Conservation (phyloP, 2,888 invertebrate species). For the Boloria euphrosyne region DNA sequence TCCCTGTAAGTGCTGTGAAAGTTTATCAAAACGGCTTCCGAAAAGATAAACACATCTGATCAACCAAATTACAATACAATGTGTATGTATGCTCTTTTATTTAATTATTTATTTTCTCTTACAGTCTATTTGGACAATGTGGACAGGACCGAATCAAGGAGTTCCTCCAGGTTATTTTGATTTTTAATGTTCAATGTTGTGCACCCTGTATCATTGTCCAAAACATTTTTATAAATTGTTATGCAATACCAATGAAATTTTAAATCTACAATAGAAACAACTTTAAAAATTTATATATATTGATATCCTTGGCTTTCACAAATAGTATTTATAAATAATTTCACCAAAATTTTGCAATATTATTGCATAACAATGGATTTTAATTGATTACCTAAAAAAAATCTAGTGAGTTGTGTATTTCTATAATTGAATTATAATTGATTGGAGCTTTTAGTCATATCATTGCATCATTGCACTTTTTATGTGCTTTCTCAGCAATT, state of each 20-base stretch:
- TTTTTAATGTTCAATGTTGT: slow-evolving; percentile 28
- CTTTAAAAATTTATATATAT: neutral
- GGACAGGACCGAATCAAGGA: slow-evolving; percentile 67
- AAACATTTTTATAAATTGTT: slow-evolving; percentile 17
- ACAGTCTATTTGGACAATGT: slow-evolving; percentile 59
- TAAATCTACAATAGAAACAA: neutral
- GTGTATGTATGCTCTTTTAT: slow-evolving; percentile 68
- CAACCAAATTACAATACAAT: slow-evolving; percentile 77
- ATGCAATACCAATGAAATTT: neutral
- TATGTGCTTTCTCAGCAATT: too few relatives aligned
- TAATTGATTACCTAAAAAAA: neutral
- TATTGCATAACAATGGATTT: slow-evolving; percentile 4
- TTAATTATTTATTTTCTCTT: slow-evolving; percentile 49
- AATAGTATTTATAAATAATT: neutral
- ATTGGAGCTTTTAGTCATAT: neutral
- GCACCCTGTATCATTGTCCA: slow-evolving; percentile 33
- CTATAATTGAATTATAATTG: neutral
- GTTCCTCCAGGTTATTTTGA: slow-evolving; percentile 68
- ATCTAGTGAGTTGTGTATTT: neutral
- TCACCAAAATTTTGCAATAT: neutral
- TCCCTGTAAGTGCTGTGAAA: slow-evolving; percentile 43
- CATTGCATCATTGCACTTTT: too few relatives aligned
- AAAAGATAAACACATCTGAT: slow-evolving; percentile 66
- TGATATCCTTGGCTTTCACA: neutral
- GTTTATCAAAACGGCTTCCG: slow-evolving; percentile 67